A percentile compares a stretch with the other conserved stretches of the same genome.
phyloP scores from a whole-genome alignment of 1,140 invertebrate species.

The Bombus soroeensis region DNA sequence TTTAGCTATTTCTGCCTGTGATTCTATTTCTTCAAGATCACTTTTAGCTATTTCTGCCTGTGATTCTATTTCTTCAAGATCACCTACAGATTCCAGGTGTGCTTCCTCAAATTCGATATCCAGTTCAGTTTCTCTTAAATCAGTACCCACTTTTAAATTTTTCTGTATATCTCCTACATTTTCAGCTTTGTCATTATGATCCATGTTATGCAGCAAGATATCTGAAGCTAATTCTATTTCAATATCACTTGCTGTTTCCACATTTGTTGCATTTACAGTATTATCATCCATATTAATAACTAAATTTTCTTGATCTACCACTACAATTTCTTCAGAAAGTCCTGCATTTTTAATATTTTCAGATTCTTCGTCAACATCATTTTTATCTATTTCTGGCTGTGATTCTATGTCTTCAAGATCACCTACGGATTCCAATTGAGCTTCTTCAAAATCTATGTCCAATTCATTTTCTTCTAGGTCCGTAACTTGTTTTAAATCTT shows the following conservation, averaged over 20 bases:
- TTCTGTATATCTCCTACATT: neutral
- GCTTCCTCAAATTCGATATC: conserved; percentile 41
- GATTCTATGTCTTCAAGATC: conserved; percentile 54
- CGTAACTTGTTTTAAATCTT: conserved; percentile 17
- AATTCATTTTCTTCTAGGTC: conserved; percentile 54
- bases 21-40: conserved; percentile 45
- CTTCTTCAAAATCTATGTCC: conserved; percentile 51
- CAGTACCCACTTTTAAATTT: neutral
- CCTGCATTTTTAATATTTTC: neutral
- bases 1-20: neutral
- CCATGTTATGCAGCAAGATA: conserved; percentile 31
- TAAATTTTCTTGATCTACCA: conserved; percentile 1
- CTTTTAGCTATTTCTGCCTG: neutral
- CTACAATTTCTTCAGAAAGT: conserved; percentile 1
- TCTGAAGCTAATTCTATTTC: conserved; percentile 40
- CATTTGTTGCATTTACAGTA: neutral
- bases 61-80: conserved; percentile 47
- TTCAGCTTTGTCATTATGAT: conserved; percentile 19
- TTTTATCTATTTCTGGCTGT: neutral
- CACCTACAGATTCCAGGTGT: conserved; percentile 50
- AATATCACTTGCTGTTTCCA: neutral
- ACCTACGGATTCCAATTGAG: conserved; percentile 53
- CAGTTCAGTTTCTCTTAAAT: neutral
- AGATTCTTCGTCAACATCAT: neutral
- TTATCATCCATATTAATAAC: neutral